These are phyloP conservation scores for Ctenopoma multispine DNA, from an alignment of 2,797 vertebrate genomes.

Conservation along the genomic window DNA sequence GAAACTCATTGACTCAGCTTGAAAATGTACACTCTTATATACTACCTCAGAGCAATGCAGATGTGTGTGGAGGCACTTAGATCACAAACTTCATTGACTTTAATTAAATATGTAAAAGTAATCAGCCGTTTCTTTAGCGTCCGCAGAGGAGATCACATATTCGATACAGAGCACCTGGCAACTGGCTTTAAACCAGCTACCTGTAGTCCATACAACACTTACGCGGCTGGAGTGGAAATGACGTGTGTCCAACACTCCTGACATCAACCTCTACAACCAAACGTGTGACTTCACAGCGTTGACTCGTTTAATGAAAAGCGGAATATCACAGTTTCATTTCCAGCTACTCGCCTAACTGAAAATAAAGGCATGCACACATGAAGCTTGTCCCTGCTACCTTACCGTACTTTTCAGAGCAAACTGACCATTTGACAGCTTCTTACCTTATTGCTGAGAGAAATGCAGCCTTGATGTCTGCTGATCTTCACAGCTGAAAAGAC, in stretches of 20 bases:
- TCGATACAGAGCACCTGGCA: conserved; percentile 7
- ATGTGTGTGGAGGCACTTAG: conserved; percentile 3
- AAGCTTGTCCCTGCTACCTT: no score
- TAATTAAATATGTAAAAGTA: conserved; percentile 4
- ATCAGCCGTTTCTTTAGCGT: conserved; percentile 5
- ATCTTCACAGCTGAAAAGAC: conserved; percentile 77
- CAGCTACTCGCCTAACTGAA: conserved; percentile 10
- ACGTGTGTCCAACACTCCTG: not conserved
- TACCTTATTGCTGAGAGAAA: conserved; percentile 74
- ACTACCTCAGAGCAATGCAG: conserved; percentile 11
- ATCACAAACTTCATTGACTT: conserved; percentile 1
- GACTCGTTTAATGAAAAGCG: conserved; percentile 10
- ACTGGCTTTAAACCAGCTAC: not conserved
- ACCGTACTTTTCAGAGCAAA: conserved; percentile 9
- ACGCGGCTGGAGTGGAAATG: not conserved
- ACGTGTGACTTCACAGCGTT: conserved; percentile 6
- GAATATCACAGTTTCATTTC: conserved; percentile 20
- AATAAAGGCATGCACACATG: not conserved
- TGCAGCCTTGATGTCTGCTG: conserved; percentile 66
- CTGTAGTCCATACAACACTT: not conserved
- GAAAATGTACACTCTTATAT: conserved; percentile 39
- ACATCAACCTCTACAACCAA: no score
- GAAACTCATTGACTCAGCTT: conserved; percentile 44
- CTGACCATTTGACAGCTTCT: conserved; percentile 24
- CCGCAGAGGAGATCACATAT: not conserved